Base-by-base conservation (phyloP, 2,888 invertebrate genomes). In the Philhelius pedissequus region DNA sequence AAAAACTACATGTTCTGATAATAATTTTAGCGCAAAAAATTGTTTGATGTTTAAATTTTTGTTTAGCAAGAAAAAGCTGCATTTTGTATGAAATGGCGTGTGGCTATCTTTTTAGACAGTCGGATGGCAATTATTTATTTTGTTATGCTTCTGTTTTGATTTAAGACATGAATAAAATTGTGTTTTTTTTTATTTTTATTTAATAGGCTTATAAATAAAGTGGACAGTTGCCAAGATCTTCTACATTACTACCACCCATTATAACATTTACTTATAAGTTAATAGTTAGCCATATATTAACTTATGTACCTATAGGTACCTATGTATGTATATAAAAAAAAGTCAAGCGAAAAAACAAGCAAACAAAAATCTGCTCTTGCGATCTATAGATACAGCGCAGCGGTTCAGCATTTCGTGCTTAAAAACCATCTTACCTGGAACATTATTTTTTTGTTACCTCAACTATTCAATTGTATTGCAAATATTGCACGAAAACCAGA, bases 381-480 rank as follows among this genome's bases (percentile, higher is more conserved):
- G 20, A 45, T 70, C 20, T 70, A 30, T 25, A 20, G 6, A 22
- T 48, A 25, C 35, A 60, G 13, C 35, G 2, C 11, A 15, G 35
- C 56, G 32, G 22, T 13, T 60, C 45, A 62, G 32, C 4, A 11
- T 18, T 66, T 18, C 54, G 32, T 27, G 45, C 40, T 45, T 11
- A 50, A 22, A 68, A 58, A 66, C 7, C 32, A n/a, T 68, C 83
- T 80, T 84, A 75, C 80, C 84, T 80, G 73, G 43, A 25, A 15
- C 5, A n/a, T 25, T 25, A 7, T 9, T 15, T 25, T 45, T 20
- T 15, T 27, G 1, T 32, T 50, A 50, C 56, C 78, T 78, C 74
- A 83, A 78, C 74, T 66, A 50, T 74, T 83, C 84, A 84, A 75
- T 82, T 77, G 80, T 82, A 70, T 86, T 58, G 69, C 77, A 60